Conservation (phyloP, 2,797 vertebrate genomes). For the Neomorphus geoffroyi region DNA sequence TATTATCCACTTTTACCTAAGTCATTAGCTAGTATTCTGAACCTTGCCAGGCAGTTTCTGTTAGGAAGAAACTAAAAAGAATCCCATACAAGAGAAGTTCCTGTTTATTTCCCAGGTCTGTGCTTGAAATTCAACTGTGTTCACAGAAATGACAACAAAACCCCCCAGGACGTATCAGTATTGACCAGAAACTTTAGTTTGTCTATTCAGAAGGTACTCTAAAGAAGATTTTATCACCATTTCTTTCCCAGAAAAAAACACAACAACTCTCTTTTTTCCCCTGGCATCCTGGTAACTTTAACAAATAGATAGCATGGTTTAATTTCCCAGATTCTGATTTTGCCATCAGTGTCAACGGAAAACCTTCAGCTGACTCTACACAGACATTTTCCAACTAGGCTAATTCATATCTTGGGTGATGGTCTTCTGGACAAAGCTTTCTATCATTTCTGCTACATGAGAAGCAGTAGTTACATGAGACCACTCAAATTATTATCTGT, state of each 20-base stretch:
- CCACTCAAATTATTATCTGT: background rate
- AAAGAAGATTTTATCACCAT: background rate
- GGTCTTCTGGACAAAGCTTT: background rate
- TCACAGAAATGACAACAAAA: background rate
- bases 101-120: background rate
- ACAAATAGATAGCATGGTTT: background rate
- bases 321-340: background rate
- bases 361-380: background rate
- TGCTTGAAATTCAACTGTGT: background rate
- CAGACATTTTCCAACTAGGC: background rate
- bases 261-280: accelerated
- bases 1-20: conserved; percentile 14
- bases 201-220: background rate
- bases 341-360: background rate
- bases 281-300: background rate
- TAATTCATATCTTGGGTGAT: background rate
- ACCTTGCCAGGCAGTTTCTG: background rate
- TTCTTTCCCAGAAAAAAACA: accelerated
- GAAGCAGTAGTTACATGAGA: background rate
- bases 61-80: background rate
- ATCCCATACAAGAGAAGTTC: background rate
- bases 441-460: background rate
- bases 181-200: background rate
- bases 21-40: background rate
- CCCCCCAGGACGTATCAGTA: background rate